Evolutionary conservation across 1,140 invertebrate genomes (phyloP), one percentile per base, ranked within the genome.

Genomic region (Dermatophagoides farinae): DNA sequence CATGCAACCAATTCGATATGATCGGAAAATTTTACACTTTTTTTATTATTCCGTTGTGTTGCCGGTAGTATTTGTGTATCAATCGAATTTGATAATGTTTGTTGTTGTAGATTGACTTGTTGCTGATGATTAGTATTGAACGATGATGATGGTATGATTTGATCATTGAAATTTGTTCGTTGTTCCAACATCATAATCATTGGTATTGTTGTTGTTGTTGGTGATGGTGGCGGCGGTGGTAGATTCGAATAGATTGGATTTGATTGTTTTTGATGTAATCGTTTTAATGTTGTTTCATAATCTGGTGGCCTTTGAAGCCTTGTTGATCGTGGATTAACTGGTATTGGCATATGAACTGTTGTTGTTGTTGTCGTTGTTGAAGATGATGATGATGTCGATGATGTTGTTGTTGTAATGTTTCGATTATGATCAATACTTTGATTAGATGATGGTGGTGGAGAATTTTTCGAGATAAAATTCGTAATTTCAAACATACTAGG

Each of bases 21-120:
- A 70, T 92, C 87, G 67, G 87, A 90, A 71, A 92, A 92, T 0
- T 87, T 89, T 1, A 92, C 88, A 65, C 85, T 88, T 70, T 91
- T 91, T 76, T 91, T 91, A n/a, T 54, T 49, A 12, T 62, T 63
- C 25, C 65, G 66, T 46, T 67, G 67, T 54, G 16, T 51, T 14
- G 20, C 22, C 16, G 47, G 18, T 23, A 49, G 20, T 31, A 31
- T 31, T 31, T 31, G 2, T 31, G 2, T 31, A 31, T 31, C 31
- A 8, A n/a, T n/a, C n/a, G n/a, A n/a, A n/a, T 31, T 31, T 31
- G 31, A 31, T 31, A 8, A 31, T 4, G 31, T 31, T 4, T 31
- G 31, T 31, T 31, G 31, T 31, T 2, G 2, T 31, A 4, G 31
- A 31, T 31, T 31, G 8, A 31, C 31, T 16, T 46, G 20, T 46